Conservation (phyloP, 1,140 invertebrate genomes). For the Drosophila sechellia region DNA sequence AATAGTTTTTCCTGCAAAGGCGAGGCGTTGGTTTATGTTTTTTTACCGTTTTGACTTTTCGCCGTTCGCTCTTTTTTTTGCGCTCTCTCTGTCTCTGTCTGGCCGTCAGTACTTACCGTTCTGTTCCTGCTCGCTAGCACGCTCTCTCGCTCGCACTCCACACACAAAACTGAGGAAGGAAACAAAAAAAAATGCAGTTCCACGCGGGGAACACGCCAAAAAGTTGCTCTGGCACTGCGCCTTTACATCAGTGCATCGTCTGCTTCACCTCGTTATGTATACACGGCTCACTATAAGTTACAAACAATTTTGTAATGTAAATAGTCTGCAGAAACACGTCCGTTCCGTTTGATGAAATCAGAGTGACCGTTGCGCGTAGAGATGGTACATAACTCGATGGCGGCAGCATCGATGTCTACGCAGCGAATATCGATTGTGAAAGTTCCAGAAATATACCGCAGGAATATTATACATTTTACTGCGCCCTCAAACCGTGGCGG, state of each 20-base stretch:
- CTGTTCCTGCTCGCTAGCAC: conserved; percentile 34
- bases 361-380: conserved; percentile 8
- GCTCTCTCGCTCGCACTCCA: conserved; percentile 34
- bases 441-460: not conserved
- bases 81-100: conserved; percentile 45
- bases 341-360: conserved; percentile 30
- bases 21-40: conserved; percentile 74
- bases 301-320: conserved; percentile 76
- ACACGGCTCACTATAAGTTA: conserved; percentile 55
- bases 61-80: conserved; percentile 36
- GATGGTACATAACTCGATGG: not conserved
- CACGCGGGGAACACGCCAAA: conserved; percentile 69
- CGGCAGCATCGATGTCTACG: not conserved
- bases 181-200: conserved; percentile 75
- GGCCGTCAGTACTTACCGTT: conserved; percentile 59
- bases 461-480: not conserved
- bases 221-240: conserved; percentile 38
- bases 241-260: conserved; percentile 79
- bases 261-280: conserved; percentile 34
- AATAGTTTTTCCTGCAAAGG: conserved; percentile 16
- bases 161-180: conserved; percentile 75
- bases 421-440: not conserved
- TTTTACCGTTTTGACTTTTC: conserved; percentile 19
- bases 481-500: not conserved
- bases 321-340: conserved; percentile 62